These are phyloP conservation scores for Diarsia brunnea DNA, from an alignment of 2,888 invertebrate species.

Conservation along the genomic window DNA sequence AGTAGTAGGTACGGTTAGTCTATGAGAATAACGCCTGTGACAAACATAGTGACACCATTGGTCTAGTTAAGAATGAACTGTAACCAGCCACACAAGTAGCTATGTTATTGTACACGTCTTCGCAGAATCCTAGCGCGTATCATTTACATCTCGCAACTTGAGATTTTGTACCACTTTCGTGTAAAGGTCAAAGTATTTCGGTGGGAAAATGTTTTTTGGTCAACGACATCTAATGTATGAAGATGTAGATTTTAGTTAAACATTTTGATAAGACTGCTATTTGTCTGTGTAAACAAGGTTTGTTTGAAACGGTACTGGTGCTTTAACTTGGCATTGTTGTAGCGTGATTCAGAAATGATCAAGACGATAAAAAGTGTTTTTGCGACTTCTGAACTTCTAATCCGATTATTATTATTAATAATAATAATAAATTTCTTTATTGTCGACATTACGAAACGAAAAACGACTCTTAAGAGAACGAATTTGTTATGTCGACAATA, in stretches of 20 bases:
- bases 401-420: no score
- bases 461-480: no score
- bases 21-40: not conserved
- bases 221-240: slow-evolving; percentile 37
- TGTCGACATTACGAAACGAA: no score
- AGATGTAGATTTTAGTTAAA: slow-evolving; percentile 46
- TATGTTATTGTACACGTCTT: slow-evolving; percentile 39
- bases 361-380: not conserved
- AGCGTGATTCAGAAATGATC: not conserved
- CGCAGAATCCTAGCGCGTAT: slow-evolving; percentile 43
- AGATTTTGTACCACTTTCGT: slow-evolving; percentile 38
- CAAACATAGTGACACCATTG: slow-evolving; percentile 5
- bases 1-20: no score
- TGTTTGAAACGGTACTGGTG: slow-evolving; percentile 30
- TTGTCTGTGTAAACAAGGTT: slow-evolving; percentile 26
- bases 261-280: slow-evolving; percentile 31
- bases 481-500: no score
- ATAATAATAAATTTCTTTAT: no score
- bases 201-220: slow-evolving; percentile 54
- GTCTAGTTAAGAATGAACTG: slow-evolving; percentile 19
- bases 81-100: slow-evolving; percentile 23
- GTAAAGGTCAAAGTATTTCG: slow-evolving; percentile 48
- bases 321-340: slow-evolving; percentile 11
- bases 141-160: slow-evolving; percentile 47
- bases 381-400: not conserved